Evolutionary conservation across 53 echinoderm and acorn worm species (phyloP).

Genomic region (Arbacia lixula): DNA sequence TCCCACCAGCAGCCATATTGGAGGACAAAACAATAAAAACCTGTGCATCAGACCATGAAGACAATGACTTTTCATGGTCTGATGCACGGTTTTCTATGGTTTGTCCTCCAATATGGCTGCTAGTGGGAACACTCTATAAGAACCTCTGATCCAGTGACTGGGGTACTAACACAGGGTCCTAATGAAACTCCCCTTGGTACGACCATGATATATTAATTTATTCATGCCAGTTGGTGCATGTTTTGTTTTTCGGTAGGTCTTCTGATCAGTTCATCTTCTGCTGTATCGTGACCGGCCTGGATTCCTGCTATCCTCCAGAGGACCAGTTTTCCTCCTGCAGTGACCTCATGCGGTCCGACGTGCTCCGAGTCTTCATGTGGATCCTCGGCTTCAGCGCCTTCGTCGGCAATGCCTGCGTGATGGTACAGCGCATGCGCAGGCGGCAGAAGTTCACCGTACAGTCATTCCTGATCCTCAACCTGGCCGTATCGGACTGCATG

Average conservation of each 20-base stretch:
- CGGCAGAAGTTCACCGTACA: constrained; percentile 74
- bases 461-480: constrained; percentile 82
- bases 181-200: no score
- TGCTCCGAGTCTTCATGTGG: constrained; percentile 90
- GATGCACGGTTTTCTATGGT: no score
- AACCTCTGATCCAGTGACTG: no score
- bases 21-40: no score
- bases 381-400: constrained; percentile 88
- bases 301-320: constrained; percentile 70
- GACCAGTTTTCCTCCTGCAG: constrained; percentile 93
- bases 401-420: constrained; percentile 83
- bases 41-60: no score
- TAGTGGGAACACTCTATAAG: no score
- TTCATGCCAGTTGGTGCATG: no score
- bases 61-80: no score
- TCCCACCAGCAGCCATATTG: no score
- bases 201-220: no score
- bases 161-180: no score
- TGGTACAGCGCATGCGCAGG: constrained; percentile 41
- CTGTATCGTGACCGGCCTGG: constrained; percentile 75
- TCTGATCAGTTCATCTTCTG: constrained; percentile 91
- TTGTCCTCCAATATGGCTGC: no score
- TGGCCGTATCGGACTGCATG: constrained; percentile 86
- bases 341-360: constrained; percentile 82
- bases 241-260: constrained; percentile 56